Evolutionary conservation across 2,113 vertebrate species (phyloP).

Genomic region (Apodemus speciosus): DNA sequence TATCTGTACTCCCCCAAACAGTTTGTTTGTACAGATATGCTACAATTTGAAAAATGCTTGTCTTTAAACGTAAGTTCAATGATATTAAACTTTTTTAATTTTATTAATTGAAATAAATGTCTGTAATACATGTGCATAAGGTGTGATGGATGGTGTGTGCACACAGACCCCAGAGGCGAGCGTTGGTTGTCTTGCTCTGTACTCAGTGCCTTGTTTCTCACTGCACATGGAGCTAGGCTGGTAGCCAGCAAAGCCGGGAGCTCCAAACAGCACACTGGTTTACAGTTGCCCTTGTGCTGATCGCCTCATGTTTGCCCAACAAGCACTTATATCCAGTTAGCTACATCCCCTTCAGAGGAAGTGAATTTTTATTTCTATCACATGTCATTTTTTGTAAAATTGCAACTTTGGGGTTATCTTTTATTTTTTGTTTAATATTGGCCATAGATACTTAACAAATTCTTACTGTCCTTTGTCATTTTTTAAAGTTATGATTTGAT

Average conservation of each 20-base stretch:
- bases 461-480: constrained; percentile 24
- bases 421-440: constrained; percentile 21
- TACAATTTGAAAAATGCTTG: constrained; percentile 13
- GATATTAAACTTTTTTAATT: neutral
- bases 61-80: constrained; percentile 21
- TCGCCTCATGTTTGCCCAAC: neutral
- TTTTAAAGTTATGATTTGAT: constrained; percentile 37
- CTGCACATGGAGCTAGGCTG: neutral
- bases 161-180: neutral
- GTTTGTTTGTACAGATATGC: neutral
- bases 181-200: neutral
- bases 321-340: neutral
- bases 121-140: neutral
- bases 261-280: neutral
- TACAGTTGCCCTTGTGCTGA: neutral
- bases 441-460: neutral
- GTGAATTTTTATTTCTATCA: constrained; percentile 28
- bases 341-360: neutral
- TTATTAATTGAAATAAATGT: neutral
- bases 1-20: neutral
- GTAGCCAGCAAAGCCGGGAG: too few species aligned
- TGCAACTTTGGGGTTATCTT: constrained; percentile 3
- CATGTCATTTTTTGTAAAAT: constrained; percentile 36
- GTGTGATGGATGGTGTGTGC: neutral
- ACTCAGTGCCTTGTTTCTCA: neutral